phyloP scores from a whole-genome alignment of 2,797 vertebrate genomes.

The Otolemur crassicaudatus region DNA sequence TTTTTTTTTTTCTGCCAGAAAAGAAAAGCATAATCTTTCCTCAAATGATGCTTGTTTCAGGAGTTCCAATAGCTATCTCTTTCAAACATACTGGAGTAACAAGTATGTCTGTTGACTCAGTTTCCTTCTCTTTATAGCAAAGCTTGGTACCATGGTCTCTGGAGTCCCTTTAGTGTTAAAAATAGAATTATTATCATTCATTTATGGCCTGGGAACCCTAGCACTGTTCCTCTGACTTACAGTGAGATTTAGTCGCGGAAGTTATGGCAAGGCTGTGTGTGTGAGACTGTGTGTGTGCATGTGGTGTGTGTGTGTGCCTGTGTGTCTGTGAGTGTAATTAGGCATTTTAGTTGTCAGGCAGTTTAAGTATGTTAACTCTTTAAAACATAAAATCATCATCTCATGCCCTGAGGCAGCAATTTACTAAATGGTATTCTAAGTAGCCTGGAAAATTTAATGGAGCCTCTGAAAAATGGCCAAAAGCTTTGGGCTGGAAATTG shows the following conservation, averaged over 20 bases:
- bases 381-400: constrained; percentile 54
- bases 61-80: background rate
- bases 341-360: constrained; percentile 28
- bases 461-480: constrained; percentile 65
- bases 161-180: background rate
- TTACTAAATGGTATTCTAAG: constrained; percentile 63
- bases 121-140: background rate
- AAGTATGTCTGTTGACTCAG: background rate
- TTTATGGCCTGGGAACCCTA: background rate
- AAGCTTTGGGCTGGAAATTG: constrained; percentile 47
- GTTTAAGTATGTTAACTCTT: constrained; percentile 62
- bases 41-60: background rate
- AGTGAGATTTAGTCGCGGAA: background rate
- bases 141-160: background rate
- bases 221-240: background rate
- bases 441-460: constrained; percentile 46
- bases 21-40: background rate
- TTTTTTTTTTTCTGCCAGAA: background rate
- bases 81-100: background rate
- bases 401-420: constrained; percentile 42
- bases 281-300: background rate
- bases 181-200: background rate
- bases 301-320: background rate
- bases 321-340: background rate
- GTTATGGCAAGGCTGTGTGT: background rate